These are phyloP conservation scores for Hoplodrina ambigua DNA, from an alignment of 2,888 invertebrate species.

Conservation along the genomic window DNA sequence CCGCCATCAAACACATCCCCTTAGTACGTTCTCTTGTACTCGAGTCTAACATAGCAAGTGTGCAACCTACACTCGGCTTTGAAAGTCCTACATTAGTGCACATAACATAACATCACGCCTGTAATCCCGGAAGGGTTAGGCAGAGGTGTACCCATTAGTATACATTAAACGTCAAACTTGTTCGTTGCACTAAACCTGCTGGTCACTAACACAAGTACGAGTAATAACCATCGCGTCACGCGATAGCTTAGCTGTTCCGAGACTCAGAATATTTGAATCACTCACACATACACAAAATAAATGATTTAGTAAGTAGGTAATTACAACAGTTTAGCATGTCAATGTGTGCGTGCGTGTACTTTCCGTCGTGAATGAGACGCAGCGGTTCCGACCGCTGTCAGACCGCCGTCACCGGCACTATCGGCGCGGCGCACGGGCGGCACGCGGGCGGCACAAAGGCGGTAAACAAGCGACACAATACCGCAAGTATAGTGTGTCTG, in stretches of 20 bases:
- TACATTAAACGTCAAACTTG: too few relatives aligned
- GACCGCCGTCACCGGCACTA: slow-evolving; percentile 51
- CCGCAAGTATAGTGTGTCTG: neutral
- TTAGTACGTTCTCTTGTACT: too few relatives aligned
- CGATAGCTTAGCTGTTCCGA: neutral
- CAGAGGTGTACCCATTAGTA: too few relatives aligned
- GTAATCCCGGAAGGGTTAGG: too few relatives aligned
- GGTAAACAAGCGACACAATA: slow-evolving; percentile 5
- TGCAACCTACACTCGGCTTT: too few relatives aligned
- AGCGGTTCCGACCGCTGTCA: slow-evolving; percentile 54
- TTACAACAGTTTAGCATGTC: slow-evolving; percentile 3
- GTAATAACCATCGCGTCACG: neutral
- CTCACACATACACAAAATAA: neutral
- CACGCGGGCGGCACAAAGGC: slow-evolving; percentile 1
- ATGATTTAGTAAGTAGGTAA: neutral
- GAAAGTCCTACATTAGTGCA: too few relatives aligned
- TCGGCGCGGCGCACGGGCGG: slow-evolving; percentile 12
- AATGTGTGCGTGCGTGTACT: neutral
- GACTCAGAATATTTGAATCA: neutral
- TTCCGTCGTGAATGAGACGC: slow-evolving; percentile 4
- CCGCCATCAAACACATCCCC: too few relatives aligned
- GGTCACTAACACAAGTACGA: neutral
- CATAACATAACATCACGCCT: too few relatives aligned
- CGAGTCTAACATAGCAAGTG: too few relatives aligned
- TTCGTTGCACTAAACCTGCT: neutral